phyloP scores from a whole-genome alignment of 2,113 vertebrate species.

The Neotoma lepida region DNA sequence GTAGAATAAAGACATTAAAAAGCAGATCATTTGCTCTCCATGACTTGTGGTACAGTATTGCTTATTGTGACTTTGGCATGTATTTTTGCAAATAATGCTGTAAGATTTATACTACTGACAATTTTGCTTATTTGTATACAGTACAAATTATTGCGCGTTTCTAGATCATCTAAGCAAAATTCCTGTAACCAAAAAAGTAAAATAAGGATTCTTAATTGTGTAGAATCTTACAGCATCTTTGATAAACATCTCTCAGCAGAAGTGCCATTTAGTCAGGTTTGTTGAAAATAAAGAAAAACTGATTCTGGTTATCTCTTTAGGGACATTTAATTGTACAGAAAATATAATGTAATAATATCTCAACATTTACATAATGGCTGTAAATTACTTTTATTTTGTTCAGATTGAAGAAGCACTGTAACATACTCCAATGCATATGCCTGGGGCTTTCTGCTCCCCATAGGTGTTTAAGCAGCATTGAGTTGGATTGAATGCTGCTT shows the following conservation, averaged over 20 bases:
- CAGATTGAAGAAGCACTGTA: conserved; percentile 72
- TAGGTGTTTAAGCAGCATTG: conserved; percentile 79
- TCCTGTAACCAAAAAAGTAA: conserved; percentile 70
- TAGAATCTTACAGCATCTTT: conserved; percentile 83
- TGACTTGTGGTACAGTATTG: conserved; percentile 85
- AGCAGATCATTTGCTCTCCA: conserved; percentile 83
- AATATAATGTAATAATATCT: conserved; percentile 83
- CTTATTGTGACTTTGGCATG: conserved; percentile 89
- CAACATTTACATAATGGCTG: conserved; percentile 81
- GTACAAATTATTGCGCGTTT: conserved; percentile 70
- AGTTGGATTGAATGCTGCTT: conserved; percentile 84
- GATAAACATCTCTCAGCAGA: conserved; percentile 80
- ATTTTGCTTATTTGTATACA: conserved; percentile 84
- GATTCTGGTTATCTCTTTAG: conserved; percentile 81
- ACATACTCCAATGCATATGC: conserved; percentile 78
- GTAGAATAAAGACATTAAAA: conserved; percentile 86
- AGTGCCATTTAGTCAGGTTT: conserved; percentile 79
- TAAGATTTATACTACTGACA: conserved; percentile 86
- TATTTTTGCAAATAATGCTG: conserved; percentile 86
- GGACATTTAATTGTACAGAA: conserved; percentile 83
- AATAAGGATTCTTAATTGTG: conserved; percentile 70
- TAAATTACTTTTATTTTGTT: conserved; percentile 83
- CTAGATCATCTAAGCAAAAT: conserved; percentile 73
- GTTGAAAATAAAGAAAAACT: conserved; percentile 80
- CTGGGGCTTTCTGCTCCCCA: conserved; percentile 80